phyloP scores from a whole-genome alignment of 2,888 invertebrate species.

The Mesorhabditis belari region DNA sequence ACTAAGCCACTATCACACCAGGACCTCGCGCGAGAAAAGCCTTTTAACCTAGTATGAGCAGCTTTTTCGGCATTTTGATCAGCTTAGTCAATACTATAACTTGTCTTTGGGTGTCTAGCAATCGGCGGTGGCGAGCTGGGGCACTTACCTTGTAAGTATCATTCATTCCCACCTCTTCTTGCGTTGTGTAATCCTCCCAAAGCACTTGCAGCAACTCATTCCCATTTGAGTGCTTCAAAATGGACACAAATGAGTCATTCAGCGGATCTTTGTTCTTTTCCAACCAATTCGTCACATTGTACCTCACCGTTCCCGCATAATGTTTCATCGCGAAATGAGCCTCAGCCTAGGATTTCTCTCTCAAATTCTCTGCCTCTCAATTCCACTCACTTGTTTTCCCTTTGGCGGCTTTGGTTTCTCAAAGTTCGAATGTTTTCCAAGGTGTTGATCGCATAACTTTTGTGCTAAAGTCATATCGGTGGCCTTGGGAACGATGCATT shows the following conservation, averaged over 20 bases:
- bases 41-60: too few relatives aligned
- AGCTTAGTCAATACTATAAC: too few relatives aligned
- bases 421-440: constrained; percentile 87
- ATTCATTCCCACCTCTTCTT: constrained; percentile 50
- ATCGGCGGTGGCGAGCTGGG: too few relatives aligned
- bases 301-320: constrained; percentile 85
- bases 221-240: constrained; percentile 50
- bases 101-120: too few relatives aligned
- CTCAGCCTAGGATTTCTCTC: constrained; percentile 60
- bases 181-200: constrained; percentile 51
- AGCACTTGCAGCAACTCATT: constrained; percentile 75
- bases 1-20: too few relatives aligned
- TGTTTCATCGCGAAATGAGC: constrained; percentile 98
- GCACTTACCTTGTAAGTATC: too few relatives aligned
- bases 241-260: constrained; percentile 56
- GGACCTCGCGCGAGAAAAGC: too few relatives aligned
- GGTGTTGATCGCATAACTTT: constrained; percentile 97
- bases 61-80: too few relatives aligned
- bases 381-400: constrained; percentile 60
- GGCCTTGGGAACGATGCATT: constrained; percentile 99
- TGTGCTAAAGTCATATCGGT: constrained; percentile 96
- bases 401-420: constrained; percentile 74
- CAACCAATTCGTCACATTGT: constrained; percentile 57
- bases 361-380: not conserved
- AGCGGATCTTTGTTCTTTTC: constrained; percentile 61